Percentiles rank a stretch among this genome's conserved stretches.
phyloP scores from a whole-genome alignment of 2,797 vertebrate genomes.

The Poecile montanus region DNA sequence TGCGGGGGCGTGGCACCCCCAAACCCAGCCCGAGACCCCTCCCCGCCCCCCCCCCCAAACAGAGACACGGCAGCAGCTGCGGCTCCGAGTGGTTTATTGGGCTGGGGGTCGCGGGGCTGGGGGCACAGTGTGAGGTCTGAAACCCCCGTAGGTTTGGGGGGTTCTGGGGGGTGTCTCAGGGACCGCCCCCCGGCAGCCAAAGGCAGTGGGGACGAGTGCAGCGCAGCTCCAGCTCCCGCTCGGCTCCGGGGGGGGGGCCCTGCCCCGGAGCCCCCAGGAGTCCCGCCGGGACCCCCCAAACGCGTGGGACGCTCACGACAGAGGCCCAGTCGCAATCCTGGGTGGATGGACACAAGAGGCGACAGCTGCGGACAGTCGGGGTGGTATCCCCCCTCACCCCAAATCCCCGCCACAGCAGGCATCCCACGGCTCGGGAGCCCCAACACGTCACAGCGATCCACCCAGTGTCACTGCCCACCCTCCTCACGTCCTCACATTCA shows the following conservation, averaged over 20 bases:
- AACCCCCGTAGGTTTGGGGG: too few relatives aligned
- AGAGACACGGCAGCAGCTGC: background rate
- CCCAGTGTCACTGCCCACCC: background rate
- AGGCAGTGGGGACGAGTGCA: background rate
- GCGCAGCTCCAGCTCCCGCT: background rate
- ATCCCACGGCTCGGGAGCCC: background rate
- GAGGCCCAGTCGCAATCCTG: background rate
- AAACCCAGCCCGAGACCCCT: background rate
- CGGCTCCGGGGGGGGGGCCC: background rate
- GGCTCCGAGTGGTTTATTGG: background rate
- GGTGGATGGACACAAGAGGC: background rate
- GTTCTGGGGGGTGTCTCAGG: background rate
- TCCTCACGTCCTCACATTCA: background rate
- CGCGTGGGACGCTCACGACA: background rate
- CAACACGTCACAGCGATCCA: background rate
- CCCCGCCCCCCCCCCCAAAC: too few relatives aligned
- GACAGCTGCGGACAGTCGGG: background rate
- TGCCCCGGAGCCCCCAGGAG: background rate
- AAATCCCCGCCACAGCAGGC: too few relatives aligned
- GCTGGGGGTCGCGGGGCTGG: too few relatives aligned
- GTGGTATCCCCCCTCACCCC: background rate
- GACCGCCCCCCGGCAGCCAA: background rate
- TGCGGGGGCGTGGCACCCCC: background rate
- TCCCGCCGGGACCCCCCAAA: background rate
- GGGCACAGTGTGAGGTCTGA: background rate